These are phyloP conservation scores for Hipposideros larvatus DNA, from an alignment of 2,797 vertebrate genomes.

Conservation along the genomic window DNA sequence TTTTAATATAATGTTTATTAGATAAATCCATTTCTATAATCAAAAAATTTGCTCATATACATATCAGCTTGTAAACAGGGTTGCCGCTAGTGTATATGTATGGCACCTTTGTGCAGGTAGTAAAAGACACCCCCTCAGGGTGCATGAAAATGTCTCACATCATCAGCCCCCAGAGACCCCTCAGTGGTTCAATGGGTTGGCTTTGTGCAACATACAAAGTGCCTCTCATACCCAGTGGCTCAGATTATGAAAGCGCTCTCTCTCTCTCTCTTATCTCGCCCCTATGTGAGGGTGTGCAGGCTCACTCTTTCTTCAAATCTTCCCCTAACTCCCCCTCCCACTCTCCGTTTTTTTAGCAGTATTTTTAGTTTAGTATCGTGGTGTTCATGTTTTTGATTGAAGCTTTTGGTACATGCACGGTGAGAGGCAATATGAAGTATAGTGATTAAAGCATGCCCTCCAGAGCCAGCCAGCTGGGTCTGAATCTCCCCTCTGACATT, in stretches of 20 bases:
- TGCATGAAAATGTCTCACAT: neutral
- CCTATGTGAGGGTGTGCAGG: accelerated
- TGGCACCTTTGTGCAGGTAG: neutral
- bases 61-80: neutral
- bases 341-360: neutral
- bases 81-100: neutral
- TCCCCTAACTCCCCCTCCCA: neutral
- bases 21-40: neutral
- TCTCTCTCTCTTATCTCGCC: no score
- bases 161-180: neutral
- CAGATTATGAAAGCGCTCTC: neutral
- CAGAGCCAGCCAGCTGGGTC: neutral
- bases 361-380: neutral
- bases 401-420: neutral
- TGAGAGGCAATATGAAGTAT: neutral
- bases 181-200: neutral
- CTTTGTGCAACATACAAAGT: neutral
- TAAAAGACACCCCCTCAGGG: neutral
- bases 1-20: neutral
- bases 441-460: neutral
- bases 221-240: neutral
- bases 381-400: neutral
- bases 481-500: neutral
- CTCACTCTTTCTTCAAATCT: neutral
- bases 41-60: neutral